A percentile compares a stretch with the other conserved stretches of the same genome.
Evolutionary conservation across 92 coral and sea anemone species (phyloP).

Genomic region (Paragorgia papillata): DNA sequence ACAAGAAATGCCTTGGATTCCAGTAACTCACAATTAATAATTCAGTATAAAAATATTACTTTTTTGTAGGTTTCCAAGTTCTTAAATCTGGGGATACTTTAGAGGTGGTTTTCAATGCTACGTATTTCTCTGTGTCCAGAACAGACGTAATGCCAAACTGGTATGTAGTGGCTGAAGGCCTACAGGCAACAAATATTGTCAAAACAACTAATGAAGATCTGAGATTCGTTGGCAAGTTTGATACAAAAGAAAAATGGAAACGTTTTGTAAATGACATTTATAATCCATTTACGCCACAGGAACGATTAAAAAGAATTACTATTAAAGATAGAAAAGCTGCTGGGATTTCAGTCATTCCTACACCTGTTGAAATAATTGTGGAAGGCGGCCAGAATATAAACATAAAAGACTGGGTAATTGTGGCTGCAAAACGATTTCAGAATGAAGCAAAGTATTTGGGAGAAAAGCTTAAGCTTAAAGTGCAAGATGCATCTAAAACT

Average conservation of each 20-base stretch:
- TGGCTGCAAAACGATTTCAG: constrained; percentile 40
- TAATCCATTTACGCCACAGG: constrained; percentile 67
- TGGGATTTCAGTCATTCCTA: constrained; percentile 70
- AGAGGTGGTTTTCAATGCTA: constrained; percentile 50
- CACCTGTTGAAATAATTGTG: constrained; percentile 71
- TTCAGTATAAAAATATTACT: no score
- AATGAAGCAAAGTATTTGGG: constrained; percentile 52
- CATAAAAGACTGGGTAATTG: constrained; percentile 54
- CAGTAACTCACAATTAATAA: no score
- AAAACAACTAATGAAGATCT: constrained; percentile 65
- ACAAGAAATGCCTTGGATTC: no score
- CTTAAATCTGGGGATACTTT: constrained; percentile 61
- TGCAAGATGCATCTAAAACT: background rate
- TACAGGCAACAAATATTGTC: constrained; percentile 46
- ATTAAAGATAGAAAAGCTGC: constrained; percentile 63
- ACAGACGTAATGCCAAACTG: constrained; percentile 87
- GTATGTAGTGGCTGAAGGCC: constrained; percentile 64
- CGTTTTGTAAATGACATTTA: constrained; percentile 55
- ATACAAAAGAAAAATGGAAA: constrained; percentile 79
- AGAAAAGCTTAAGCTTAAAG: constrained; percentile 34
- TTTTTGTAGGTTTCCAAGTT: constrained; percentile 59
- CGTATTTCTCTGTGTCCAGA: constrained; percentile 68
- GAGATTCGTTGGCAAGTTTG: constrained; percentile 69
- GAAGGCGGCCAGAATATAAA: constrained; percentile 61
- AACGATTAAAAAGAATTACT: constrained; percentile 58